These are phyloP conservation scores for Mylabris sibirica DNA, from an alignment of 2,888 invertebrate genomes.

Conservation along the genomic window DNA sequence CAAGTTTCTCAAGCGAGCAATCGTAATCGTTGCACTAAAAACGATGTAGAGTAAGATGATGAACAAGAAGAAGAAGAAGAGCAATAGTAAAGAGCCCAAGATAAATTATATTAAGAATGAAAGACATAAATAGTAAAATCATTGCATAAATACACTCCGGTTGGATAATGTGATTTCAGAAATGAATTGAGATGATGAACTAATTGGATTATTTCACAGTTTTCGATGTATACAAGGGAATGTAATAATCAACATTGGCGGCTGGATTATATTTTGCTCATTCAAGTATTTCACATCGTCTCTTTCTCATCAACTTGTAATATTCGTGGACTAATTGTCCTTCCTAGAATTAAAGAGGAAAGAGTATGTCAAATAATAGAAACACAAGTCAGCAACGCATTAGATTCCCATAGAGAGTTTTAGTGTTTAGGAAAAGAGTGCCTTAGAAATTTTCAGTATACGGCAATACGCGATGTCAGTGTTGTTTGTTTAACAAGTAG, in stretches of 20 bases:
- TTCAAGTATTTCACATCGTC: constrained; percentile 14
- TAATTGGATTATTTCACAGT: constrained; percentile 42
- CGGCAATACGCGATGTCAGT: constrained; percentile 35
- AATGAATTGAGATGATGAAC: constrained; percentile 47
- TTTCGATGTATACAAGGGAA: constrained; percentile 30
- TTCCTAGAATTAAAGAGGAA: not conserved
- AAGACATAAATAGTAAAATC: constrained; percentile 47
- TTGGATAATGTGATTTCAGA: constrained; percentile 44
- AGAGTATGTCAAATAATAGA: not conserved
- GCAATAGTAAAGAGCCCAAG: constrained; percentile 33
- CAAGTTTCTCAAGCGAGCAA: constrained; percentile 32
- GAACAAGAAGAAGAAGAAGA: constrained; percentile 8
- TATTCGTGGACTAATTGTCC: not conserved
- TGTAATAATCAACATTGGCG: constrained; percentile 31
- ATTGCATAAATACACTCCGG: constrained; percentile 44
- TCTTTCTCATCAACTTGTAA: not conserved
- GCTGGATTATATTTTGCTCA: constrained; percentile 20
- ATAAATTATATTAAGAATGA: constrained; percentile 44
- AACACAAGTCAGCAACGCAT: not conserved
- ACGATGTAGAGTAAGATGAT: constrained; percentile 1
- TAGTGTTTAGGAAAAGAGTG: not conserved
- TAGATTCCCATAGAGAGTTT: not conserved
- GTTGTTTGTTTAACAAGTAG: constrained; percentile 49
- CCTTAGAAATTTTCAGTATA: not conserved
- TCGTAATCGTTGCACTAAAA: constrained; percentile 26